Percentiles rank a stretch among this genome's conserved stretches.
phyloP scores from a whole-genome alignment of 1,140 invertebrate genomes.

The silkworm (Bombyx mori) region ASM3026992v2 NC_085112.1:16315001-16315500 shows the following conservation, averaged over 20 bases:
- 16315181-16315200: too few relatives aligned
- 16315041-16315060: too few relatives aligned
- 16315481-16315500: slow-evolving; percentile 9
- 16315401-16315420: slow-evolving; percentile 10
- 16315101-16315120: too few relatives aligned
- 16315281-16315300: not conserved
- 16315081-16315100: too few relatives aligned
- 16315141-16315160: too few relatives aligned
- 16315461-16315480: slow-evolving; percentile 26
- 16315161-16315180: too few relatives aligned
- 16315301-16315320: slow-evolving; percentile 4
- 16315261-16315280: not conserved
- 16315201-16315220: too few relatives aligned
- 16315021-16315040: too few relatives aligned
- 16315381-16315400: slow-evolving; percentile 32
- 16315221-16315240: too few relatives aligned
- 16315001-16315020: too few relatives aligned
- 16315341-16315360: slow-evolving; percentile 56
- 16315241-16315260: not conserved
- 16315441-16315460: slow-evolving; percentile 46
- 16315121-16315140: too few relatives aligned
- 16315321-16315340: slow-evolving; percentile 54
- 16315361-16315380: slow-evolving; percentile 53
- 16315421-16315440: slow-evolving; percentile 53
- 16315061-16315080: too few relatives aligned